Base-by-base conservation (phyloP, 2,113 vertebrate genomes). In the Oryzias javanicus region DNA sequence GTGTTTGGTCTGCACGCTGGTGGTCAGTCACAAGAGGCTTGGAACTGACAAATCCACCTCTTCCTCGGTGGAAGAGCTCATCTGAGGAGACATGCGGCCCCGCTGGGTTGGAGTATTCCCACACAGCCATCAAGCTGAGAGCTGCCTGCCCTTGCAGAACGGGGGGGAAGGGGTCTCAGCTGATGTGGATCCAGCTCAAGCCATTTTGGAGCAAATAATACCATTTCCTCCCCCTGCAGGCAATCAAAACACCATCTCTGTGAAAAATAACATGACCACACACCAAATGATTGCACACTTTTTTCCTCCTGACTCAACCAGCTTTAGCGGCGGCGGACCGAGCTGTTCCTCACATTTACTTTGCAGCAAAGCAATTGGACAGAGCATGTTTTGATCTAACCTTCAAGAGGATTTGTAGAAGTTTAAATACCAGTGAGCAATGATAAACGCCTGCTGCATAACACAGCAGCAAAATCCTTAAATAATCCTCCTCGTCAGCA, bases 181-280 rank as follows among this genome's bases (percentile, higher is more conserved):
- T 79, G 79, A 67, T 79, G 80, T 48, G 69, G 71, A 74, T 81
- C 61, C 69, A 78, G 72, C 55, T 18, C 65, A 48, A 57, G 74
- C 78, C 78, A 76, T 80, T 89, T 67, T 63, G 58, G 42, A 70
- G 80, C 80, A 90, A 90, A 87, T 81, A 84, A 86, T 80, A 81
- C 79, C 41, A 85, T 88, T 89, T 84, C 84, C 76, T 72, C 74
- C 55, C 35, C 83, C 72, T 47, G 59, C 66, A 72, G 82, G 83
- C 77, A 84, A 91, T 90, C 84, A 88, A 81, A 91, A 88, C 78
- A 82, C 84, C 74, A 88, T 89, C 82, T 89, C 63, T 72, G 76
- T 86, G 84, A 89, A 86, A 77, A 79, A 86, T 87, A 82, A 81
- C 82, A 83, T 65, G 70, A 49, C 66, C 64, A 64, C 73, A 58